Evolutionary conservation across 2,888 invertebrate genomes (phyloP), one percentile per base, ranked within the genome.

Genomic region (Keiferia lycopersicella): DNA sequence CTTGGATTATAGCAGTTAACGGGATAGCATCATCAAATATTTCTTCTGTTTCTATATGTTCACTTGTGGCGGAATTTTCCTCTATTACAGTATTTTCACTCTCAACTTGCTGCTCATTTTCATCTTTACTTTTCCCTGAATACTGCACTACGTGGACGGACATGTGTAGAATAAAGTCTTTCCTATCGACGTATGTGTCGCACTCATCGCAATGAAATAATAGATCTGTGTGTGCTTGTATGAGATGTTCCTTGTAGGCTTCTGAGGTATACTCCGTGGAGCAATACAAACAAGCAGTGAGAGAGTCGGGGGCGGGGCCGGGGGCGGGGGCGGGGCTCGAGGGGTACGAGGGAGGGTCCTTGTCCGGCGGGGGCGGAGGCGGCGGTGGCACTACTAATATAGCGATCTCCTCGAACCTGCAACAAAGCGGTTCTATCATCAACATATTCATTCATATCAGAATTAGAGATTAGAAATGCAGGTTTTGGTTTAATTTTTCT

Each of bases 131-230:
- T 8, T 50, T 48, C 56, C 63, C 51, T 18, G 66, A 12, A 65
- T 75, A 72, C n/a, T 77, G 72, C 0, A 69, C 64, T 11, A 86
- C 86, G 71, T 91, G 91, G 2, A 73, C 66, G 7, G 84, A 80
- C 87, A 90, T 85, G 75, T 92, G 92, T 2, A 72, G 61, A 8
- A 86, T 72, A 61, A 91, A 80, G 45, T 82, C 78, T 38, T 74
- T 80, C 30, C 79, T 72, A 66, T 85, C 81, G 48, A 87, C 74
- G 71, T 82, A 86, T 8, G 75, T 70, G 67, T 83, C 76, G 75
- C 92, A 91, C 53, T 87, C 81, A 60, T 84, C 84, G 75, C 92
- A 92, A 65, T 83, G 84, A 74, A 90, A 88, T 65, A 91, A 73
- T 30, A 74, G 69, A 51, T 83, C 77, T 1, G 76, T 71, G 73